Conservation (phyloP, 2,797 vertebrate genomes). For the Sebastes hubbsi region DNA sequence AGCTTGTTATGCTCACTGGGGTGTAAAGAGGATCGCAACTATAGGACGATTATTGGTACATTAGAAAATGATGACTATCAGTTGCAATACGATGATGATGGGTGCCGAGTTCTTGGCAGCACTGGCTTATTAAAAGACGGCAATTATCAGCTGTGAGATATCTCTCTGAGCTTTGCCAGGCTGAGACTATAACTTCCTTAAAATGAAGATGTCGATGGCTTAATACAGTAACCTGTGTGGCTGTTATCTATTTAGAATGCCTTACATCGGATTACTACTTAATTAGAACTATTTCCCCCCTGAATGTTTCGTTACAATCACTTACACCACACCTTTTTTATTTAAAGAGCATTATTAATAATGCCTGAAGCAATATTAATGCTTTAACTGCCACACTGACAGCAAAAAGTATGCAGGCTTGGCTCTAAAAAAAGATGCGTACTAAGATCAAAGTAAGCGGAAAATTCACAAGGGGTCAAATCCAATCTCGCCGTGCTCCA, state of each 20-base stretch:
- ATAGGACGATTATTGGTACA: conserved; percentile 37
- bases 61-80: conserved; percentile 35
- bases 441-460: conserved; percentile 51
- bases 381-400: conserved; percentile 21
- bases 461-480: conserved; percentile 55
- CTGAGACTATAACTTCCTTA: neutral
- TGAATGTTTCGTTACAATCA: conserved; percentile 40
- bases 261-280: conserved; percentile 31
- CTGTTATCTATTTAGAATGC: conserved; percentile 34
- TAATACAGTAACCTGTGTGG: conserved; percentile 16
- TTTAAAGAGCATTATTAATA: conserved; percentile 58
- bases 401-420: conserved; percentile 22
- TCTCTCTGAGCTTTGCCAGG: neutral
- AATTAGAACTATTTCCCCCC: conserved; percentile 14
- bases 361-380: conserved; percentile 22
- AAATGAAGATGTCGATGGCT: conserved; percentile 5
- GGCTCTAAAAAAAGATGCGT: conserved; percentile 16
- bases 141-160: conserved; percentile 22
- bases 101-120: neutral
- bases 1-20: conserved; percentile 28
- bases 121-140: conserved; percentile 9
- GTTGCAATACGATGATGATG: conserved; percentile 9
- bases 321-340: conserved; percentile 20
- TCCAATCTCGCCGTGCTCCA: conserved; percentile 37
- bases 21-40: conserved; percentile 25